Evolutionary conservation across 2,113 vertebrate species (phyloP), one percentile per base, ranked within the genome.

Genomic region (Edolisoma coerulescens): DNA sequence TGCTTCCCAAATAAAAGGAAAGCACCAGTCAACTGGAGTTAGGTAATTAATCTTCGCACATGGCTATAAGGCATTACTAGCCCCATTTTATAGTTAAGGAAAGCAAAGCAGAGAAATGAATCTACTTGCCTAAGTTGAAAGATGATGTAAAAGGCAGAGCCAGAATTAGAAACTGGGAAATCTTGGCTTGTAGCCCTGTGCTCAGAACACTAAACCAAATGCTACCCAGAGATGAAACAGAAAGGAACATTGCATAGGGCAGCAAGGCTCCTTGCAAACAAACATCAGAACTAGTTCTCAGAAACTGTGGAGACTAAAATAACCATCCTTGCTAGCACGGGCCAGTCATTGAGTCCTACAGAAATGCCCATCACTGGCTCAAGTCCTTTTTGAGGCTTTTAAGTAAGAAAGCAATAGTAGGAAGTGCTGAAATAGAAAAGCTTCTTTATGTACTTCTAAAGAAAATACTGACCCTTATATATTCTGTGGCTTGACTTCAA

Each of bases 1-100:
- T 65, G 91, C 88, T 95, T 97, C 89, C 80, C 94, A 95, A 97
- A 96, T 90, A 91, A 97, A 97, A 97, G 93, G 64, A 84, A 93
- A 94, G 95, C 90, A 87, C 82, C 70, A 93, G 86, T 89, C 88
- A 95, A 89, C 93, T 74, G 83, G 44, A 96, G 90, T 89, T 93
- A 89, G 90, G 87, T 83, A 95, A 96, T 95, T 96, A 94, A 97
- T 96, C 90, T 93, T 94, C 87, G 59, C 84, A 95, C 91, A 71
- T 89, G 57, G 75, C 92, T 96, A 75, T 28, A 82, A 77, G 76
- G 90, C 78, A 96, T 85, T 76, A 87, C 92, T 68, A 89, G 87
- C 33, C 85, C 87, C 59, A 59, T 89, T 91, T 95, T 87, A 90
- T 22, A 87, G 81, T 91, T 85, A 91, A 71, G 85, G 82, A 96